Base-by-base conservation (phyloP, 37 sponge, comb jelly and placozoan genomes). In the Halichondria panicea region DNA sequence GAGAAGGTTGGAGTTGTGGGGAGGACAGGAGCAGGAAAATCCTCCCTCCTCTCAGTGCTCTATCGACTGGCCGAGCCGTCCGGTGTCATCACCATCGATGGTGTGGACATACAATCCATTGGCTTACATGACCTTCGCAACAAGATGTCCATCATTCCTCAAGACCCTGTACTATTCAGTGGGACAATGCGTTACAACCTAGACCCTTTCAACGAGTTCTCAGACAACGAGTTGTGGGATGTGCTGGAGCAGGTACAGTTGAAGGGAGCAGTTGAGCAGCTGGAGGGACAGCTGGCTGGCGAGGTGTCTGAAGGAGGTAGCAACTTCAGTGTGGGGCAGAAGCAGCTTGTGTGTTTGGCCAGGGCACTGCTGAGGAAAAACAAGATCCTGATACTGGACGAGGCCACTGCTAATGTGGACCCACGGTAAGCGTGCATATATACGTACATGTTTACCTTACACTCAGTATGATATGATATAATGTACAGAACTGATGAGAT, bases 1-100 rank as follows among this genome's bases (percentile, higher is more conserved):
- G 92, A 92, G 70, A 92, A 92, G 76, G 84, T 92, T 67, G 96
- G 96, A 27, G 88, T 95, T 67, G 90, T 95, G 5, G 96, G 96
- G 38, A 66, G 96, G 3, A 95, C 96, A 50, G 96, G 96, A 39
- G 96, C 96, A 39, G 96, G 96, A 55, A 95, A 95, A 71, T 92
- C 93, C 34, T 95, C 96, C 0, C 71, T 95, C 21, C 65, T 85
- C 42, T 63, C 89, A 48, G 81, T 92, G 4, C 80, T 95, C 43
- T 95, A 87, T 80, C 27, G 96, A 66, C 53, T 95, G 68, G 96
- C 90, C 28, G 93, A 91, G 70, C 92, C 96, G 1, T 68, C 54
- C 42, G 96, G 96, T 37, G 63, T 53, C 43, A 60, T 95, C 35
- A 71, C 71, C 28, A 81, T 95, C 33, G 96, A 95, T 78, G 93